These are phyloP conservation scores for Platycercus adscitus DNA, from an alignment of 2,113 vertebrate species.

Conservation along the genomic window DNA sequence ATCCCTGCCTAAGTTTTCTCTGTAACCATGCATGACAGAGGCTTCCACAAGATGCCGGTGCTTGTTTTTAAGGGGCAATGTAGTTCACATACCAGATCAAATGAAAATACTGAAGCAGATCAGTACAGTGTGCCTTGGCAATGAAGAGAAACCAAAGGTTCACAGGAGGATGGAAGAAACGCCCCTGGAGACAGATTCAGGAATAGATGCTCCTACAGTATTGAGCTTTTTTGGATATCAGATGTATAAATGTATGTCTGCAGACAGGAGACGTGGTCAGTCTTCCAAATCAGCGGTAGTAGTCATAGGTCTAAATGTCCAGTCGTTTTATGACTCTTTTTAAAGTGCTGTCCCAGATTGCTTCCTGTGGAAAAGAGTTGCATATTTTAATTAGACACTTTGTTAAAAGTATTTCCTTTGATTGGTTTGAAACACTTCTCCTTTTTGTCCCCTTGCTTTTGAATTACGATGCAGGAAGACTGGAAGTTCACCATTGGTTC, in stretches of 20 bases:
- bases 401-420: neutral
- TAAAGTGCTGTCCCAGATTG: neutral
- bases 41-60: neutral
- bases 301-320: neutral
- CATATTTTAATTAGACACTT: neutral
- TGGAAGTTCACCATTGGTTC: neutral
- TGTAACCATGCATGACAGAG: neutral
- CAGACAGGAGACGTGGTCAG: neutral
- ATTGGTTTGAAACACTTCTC: neutral
- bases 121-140: neutral
- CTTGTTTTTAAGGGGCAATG: neutral
- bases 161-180: neutral
- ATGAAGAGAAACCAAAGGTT: neutral
- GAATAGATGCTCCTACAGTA: neutral
- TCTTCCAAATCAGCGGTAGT: neutral
- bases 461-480: neutral
- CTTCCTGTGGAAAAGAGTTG: conserved; percentile 22
- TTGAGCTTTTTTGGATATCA: neutral
- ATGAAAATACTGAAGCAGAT: neutral
- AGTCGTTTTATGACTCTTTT: neutral
- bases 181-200: neutral
- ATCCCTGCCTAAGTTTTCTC: neutral
- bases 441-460: neutral
- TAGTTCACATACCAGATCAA: neutral
- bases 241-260: neutral